A percentile compares a stretch with the other conserved stretches of the same genome.
Conservation (phyloP, 2,888 invertebrate species). For the Heteromyza rotundicornis region DNA sequence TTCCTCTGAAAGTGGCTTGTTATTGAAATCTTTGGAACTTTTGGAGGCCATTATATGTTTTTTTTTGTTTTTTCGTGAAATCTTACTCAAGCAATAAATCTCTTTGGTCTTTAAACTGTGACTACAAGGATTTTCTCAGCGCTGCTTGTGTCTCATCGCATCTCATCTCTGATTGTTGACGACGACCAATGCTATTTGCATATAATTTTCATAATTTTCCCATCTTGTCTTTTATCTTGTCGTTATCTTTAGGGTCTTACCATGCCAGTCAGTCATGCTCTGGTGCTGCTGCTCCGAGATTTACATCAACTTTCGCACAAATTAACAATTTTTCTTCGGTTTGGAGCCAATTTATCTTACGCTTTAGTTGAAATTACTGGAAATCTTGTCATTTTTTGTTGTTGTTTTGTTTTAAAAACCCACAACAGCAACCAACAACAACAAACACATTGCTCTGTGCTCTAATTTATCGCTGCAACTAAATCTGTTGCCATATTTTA, state of each 20-base stretch:
- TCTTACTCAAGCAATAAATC: too few species aligned
- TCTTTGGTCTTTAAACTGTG: too few species aligned
- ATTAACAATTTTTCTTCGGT: constrained; percentile 2
- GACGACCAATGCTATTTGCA: background rate
- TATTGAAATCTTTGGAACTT: too few species aligned
- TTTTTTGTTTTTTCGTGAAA: too few species aligned
- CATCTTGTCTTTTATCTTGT: background rate
- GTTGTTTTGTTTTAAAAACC: too few species aligned
- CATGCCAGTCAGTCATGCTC: background rate
- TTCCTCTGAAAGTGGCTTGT: too few species aligned
- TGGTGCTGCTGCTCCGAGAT: background rate
- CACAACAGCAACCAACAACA: background rate
- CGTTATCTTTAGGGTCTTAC: background rate
- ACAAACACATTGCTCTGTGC: background rate
- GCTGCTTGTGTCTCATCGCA: too few species aligned
- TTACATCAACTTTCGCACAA: constrained; percentile 3
- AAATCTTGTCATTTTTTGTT: background rate
- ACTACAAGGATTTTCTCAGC: too few species aligned
- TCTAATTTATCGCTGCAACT: background rate
- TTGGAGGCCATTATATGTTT: too few species aligned
- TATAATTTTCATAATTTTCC: background rate
- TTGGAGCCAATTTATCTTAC: background rate
- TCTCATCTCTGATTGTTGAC: too few species aligned
- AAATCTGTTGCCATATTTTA: background rate
- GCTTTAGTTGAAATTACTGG: background rate